Conservation (phyloP, 2,113 vertebrate genomes). For the Channa argus region DNA sequence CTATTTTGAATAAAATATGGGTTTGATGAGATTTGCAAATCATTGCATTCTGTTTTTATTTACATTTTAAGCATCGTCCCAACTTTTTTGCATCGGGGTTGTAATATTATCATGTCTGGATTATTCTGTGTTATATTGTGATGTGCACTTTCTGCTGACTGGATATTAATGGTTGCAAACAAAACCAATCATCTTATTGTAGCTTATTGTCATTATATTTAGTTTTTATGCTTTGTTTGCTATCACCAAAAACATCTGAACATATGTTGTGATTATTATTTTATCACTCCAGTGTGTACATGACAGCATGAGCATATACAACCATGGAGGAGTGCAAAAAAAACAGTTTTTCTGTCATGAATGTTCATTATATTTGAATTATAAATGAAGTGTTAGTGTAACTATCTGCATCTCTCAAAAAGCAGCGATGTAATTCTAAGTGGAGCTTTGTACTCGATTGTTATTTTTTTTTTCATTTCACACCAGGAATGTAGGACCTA, state of each 20-base stretch:
- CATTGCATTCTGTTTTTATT: conserved; percentile 32
- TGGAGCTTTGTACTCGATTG: conserved; percentile 4
- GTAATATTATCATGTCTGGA: conserved; percentile 18
- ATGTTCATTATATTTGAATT: conserved; percentile 16
- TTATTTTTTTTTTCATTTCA: conserved; percentile 8
- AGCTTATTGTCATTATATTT: conserved; percentile 25
- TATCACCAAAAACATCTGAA: not conserved
- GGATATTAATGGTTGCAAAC: conserved; percentile 38
- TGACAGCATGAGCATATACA: conserved; percentile 7
- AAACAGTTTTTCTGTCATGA: not conserved
- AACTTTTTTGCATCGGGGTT: conserved; percentile 33
- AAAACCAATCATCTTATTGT: conserved; percentile 16
- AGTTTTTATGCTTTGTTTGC: conserved; percentile 1
- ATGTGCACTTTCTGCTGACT: conserved; percentile 44
- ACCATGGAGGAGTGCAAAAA: not conserved
- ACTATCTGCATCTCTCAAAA: conserved; percentile 8
- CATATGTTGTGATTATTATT: conserved; percentile 21
- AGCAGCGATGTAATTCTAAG: not conserved
- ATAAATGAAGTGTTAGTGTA: not conserved
- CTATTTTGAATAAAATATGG: no score
- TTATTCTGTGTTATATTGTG: conserved; percentile 19
- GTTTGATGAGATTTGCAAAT: no score
- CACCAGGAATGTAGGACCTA: not conserved
- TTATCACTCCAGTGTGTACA: not conserved
- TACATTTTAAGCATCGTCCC: not conserved